A percentile compares a stretch with the other conserved stretches of the same genome.
These are phyloP conservation scores for Paedocypris micromegethes DNA, from an alignment of 2,797 vertebrate species.

Conservation along the genomic window DNA sequence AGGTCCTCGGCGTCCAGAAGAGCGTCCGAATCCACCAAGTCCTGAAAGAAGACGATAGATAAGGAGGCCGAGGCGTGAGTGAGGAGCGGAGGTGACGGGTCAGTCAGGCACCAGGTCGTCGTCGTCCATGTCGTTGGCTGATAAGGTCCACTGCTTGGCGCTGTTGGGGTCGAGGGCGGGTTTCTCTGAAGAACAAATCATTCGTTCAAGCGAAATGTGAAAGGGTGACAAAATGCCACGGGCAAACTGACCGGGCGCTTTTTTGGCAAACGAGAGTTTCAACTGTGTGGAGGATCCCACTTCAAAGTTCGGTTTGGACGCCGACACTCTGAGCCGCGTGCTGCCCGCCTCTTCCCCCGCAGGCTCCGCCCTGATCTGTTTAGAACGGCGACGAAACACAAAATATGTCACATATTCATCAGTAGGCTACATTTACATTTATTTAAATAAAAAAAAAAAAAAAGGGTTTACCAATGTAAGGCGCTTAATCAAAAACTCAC, in stretches of 20 bases:
- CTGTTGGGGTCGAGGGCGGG: slow-evolving; percentile 76
- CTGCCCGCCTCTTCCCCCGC: slow-evolving; percentile 67
- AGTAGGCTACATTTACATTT: too few relatives aligned
- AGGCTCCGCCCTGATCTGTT: slow-evolving; percentile 67
- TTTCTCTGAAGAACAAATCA: slow-evolving; percentile 64
- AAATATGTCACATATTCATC: too few relatives aligned
- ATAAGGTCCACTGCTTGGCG: slow-evolving; percentile 85
- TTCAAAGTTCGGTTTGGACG: slow-evolving; percentile 86
- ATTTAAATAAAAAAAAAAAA: too few relatives aligned
- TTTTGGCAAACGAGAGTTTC: slow-evolving; percentile 76
- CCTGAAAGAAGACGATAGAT: slow-evolving; percentile 62
- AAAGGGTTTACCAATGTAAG: too few relatives aligned
- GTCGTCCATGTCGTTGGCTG: slow-evolving; percentile 85
- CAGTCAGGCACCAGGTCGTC: slow-evolving; percentile 68
- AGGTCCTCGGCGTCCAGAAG: slow-evolving; percentile 87
- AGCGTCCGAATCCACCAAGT: slow-evolving; percentile 88
- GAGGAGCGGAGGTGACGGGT: too few relatives aligned
- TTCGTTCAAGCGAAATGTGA: too few relatives aligned
- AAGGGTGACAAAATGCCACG: background rate
- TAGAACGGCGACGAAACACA: too few relatives aligned
- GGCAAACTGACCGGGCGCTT: slow-evolving; percentile 64
- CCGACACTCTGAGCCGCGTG: slow-evolving; percentile 68
- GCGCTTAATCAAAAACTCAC: too few relatives aligned
- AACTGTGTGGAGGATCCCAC: slow-evolving; percentile 89
- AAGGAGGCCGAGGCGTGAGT: too few relatives aligned